Percentiles rank a stretch among this genome's conserved stretches.
These are phyloP conservation scores for Indri indri DNA, from an alignment of 2,113 vertebrate species.

Conservation along the genomic window DNA sequence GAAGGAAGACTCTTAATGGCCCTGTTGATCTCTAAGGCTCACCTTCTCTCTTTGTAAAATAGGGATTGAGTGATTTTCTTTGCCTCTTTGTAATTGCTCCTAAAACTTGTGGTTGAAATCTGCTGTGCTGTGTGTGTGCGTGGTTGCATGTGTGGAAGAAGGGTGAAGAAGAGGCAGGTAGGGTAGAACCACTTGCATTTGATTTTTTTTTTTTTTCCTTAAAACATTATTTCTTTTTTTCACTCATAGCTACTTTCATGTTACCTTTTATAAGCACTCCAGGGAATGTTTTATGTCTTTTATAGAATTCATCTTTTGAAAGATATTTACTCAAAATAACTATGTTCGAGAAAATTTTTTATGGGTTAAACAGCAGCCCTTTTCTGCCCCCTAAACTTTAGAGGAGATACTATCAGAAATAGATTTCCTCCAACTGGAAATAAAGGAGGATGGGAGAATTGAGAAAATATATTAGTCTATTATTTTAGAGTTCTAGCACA, in stretches of 20 bases:
- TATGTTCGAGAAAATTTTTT: background rate
- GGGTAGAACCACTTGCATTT: background rate
- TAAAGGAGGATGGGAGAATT: background rate
- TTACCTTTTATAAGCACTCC: conserved; percentile 22
- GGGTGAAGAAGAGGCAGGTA: background rate
- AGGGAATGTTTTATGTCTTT: conserved; percentile 14
- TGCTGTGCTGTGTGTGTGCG: background rate
- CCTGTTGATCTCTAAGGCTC: background rate
- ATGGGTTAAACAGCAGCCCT: background rate
- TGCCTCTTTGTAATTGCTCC: background rate
- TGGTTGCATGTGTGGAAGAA: background rate
- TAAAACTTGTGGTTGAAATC: conserved; percentile 31
- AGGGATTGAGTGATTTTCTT: background rate
- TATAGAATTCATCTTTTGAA: conserved; percentile 44
- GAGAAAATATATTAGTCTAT: background rate
- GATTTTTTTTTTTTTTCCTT: conserved; percentile 2
- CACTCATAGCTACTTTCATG: background rate
- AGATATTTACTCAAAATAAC: conserved; percentile 53
- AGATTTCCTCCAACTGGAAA: background rate
- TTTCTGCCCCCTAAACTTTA: background rate
- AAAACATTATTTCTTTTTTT: background rate
- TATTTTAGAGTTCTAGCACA: conserved; percentile 34
- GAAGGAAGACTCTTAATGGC: background rate
- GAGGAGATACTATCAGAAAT: conserved; percentile 22
- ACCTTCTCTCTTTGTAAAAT: background rate